Percentiles rank a stretch among this genome's conserved stretches.
These are phyloP conservation scores for Drosophila nigromelanica DNA, from an alignment of 1,140 invertebrate species.

Conservation along the genomic window DNA sequence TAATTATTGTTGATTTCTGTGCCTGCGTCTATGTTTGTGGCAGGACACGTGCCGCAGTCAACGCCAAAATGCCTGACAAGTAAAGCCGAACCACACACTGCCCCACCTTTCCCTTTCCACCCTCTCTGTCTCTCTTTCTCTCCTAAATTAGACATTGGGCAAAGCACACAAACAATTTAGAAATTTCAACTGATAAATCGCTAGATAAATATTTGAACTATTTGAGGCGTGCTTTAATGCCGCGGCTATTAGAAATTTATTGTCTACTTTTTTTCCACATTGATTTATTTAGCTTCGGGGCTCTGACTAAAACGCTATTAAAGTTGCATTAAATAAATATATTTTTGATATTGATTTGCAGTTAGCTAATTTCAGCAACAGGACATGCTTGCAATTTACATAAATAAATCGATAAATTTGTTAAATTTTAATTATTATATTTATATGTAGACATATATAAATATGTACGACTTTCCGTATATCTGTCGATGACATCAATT, in stretches of 20 bases:
- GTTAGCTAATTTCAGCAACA: no score
- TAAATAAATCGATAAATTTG: no score
- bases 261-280: neutral
- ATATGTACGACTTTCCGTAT: no score
- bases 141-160: neutral
- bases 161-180: slow-evolving; percentile 17
- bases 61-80: slow-evolving; percentile 10
- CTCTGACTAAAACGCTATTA: no score
- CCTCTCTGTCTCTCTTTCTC: neutral
- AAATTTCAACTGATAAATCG: slow-evolving; percentile 44
- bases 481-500: no score
- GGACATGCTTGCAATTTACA: no score
- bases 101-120: no score
- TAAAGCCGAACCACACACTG: neutral
- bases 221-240: neutral
- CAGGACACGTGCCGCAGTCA: slow-evolving; percentile 43
- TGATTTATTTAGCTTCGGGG: neutral
- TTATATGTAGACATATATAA: no score
- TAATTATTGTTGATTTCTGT: slow-evolving; percentile 74
- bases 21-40: slow-evolving; percentile 16
- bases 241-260: slow-evolving; percentile 4
- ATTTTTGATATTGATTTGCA: no score
- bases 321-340: no score
- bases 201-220: slow-evolving; percentile 26
- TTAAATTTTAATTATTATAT: no score